Conservation (phyloP, 2,888 invertebrate species). For the Pteria penguin region DNA sequence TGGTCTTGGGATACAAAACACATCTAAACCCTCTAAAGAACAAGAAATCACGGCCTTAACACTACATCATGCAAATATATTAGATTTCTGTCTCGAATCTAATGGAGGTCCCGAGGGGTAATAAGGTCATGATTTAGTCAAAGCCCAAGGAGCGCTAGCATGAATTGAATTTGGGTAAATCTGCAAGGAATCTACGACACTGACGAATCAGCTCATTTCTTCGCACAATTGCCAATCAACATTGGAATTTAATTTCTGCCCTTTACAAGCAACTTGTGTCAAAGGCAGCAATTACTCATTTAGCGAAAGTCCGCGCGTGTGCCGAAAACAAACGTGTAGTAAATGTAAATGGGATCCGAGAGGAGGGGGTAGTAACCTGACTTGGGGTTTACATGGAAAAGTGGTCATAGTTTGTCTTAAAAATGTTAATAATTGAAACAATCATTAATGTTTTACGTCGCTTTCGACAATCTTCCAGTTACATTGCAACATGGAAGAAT, state of each 20-base stretch:
- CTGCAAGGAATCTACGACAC: constrained; percentile 11
- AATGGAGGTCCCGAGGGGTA: constrained; percentile 22
- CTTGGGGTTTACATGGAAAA: no score
- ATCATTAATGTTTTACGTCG: no score
- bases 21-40: no score
- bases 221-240: constrained; percentile 11
- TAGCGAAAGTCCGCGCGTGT: background rate
- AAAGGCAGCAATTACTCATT: background rate
- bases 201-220: constrained; percentile 22
- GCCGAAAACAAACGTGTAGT: no score
- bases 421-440: no score
- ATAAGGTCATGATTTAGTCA: constrained; percentile 24
- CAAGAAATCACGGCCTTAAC: constrained; percentile 26
- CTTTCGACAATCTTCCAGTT: no score
- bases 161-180: constrained; percentile 34
- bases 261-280: background rate
- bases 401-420: no score
- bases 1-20: no score
- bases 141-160: constrained; percentile 24
- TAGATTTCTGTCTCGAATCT: constrained; percentile 32
- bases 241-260: constrained; percentile 2
- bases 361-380: no score
- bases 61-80: constrained; percentile 35
- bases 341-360: no score
- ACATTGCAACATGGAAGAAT: no score